A percentile compares a stretch with the other conserved stretches of the same genome.
Conservation (phyloP, 2,113 vertebrate species). For the Rhipidura dahli region DNA sequence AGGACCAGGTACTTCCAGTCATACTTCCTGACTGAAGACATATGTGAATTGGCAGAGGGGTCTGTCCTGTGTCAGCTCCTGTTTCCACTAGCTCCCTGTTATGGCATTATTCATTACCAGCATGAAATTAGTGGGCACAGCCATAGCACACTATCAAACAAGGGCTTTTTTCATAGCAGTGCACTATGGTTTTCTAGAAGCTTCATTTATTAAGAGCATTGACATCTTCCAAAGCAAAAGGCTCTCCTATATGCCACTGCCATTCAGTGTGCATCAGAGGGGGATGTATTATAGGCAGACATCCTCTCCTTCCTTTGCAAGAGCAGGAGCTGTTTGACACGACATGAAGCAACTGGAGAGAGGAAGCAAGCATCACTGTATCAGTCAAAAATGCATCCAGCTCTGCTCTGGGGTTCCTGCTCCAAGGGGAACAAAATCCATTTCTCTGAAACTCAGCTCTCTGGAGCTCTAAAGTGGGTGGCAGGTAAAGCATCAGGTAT, state of each 20-base stretch:
- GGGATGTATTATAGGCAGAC: neutral
- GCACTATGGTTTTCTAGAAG: neutral
- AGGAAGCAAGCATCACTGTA: neutral
- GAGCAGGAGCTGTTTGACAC: neutral
- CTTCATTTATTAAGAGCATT: neutral
- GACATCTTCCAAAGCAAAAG: neutral
- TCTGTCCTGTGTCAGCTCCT: neutral
- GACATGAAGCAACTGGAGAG: neutral
- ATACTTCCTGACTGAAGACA: neutral
- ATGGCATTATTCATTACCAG: neutral
- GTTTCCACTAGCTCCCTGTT: neutral
- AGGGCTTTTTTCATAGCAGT: neutral
- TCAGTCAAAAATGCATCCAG: neutral
- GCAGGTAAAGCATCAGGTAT: neutral
- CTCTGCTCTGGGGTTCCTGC: neutral
- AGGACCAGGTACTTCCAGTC: neutral
- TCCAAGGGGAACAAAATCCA: neutral
- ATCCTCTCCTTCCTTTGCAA: neutral
- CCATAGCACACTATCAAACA: neutral
- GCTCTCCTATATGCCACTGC: neutral
- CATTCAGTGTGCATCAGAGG: neutral
- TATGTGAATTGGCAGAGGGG: neutral
- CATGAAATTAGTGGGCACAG: neutral
- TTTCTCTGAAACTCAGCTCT: neutral
- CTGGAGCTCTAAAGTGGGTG: neutral